Conservation (phyloP, 2,888 invertebrate species). For the Portevinia maculata region DNA sequence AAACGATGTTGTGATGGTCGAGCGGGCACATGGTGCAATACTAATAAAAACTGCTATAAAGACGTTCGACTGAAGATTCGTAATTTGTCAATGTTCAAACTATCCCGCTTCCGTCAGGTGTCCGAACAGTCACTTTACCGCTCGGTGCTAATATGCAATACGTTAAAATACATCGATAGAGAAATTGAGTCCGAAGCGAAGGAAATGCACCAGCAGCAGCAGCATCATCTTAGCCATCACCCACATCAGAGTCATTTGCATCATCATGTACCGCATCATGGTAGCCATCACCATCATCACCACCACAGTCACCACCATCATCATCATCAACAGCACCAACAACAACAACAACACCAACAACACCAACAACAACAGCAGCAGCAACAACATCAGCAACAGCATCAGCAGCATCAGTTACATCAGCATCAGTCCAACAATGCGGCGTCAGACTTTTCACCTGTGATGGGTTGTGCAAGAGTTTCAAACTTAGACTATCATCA, state of each 20-base stretch:
- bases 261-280: constrained; percentile 77
- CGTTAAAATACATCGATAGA: constrained; percentile 92
- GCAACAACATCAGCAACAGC: constrained; percentile 73
- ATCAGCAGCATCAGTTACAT: constrained; percentile 76
- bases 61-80: constrained; percentile 94
- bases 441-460: constrained; percentile 75
- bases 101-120: constrained; percentile 93
- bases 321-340: constrained; percentile 74
- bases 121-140: constrained; percentile 94
- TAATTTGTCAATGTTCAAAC: constrained; percentile 95
- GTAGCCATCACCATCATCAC: constrained; percentile 76
- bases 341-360: constrained; percentile 55
- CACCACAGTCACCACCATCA: constrained; percentile 72
- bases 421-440: constrained; percentile 71
- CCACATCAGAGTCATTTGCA: constrained; percentile 78
- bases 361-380: constrained; percentile 75
- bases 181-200: constrained; percentile 91
- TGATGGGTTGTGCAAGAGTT: constrained; percentile 79
- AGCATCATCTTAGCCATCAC: constrained; percentile 74
- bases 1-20: constrained; percentile 88
- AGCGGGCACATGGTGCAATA: constrained; percentile 90
- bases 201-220: constrained; percentile 80
- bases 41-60: constrained; percentile 90
- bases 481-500: constrained; percentile 80
- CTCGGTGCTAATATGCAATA: constrained; percentile 96